Evolutionary conservation across 2,113 vertebrate genomes (phyloP), one percentile per base, ranked within the genome.

Genomic region (Muscicapa adusta): DNA sequence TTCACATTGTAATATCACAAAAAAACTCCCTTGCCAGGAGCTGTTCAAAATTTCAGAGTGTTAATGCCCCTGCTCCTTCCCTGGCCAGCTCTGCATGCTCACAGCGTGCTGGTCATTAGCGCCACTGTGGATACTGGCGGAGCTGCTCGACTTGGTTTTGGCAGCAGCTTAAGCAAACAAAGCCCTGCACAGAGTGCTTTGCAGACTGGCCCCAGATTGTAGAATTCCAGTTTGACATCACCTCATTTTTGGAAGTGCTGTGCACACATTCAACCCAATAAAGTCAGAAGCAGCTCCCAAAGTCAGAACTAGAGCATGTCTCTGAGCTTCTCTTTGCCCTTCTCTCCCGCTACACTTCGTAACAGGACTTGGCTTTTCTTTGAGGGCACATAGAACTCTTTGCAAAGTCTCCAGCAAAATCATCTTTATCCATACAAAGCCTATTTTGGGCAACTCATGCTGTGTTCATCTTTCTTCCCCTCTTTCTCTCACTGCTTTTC

Each of bases 401-500:
- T 51, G 60, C 51, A 67, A 77, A 77, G 26, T 93, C 85, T 56
- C 38, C 4, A 6, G 19, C 63, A 91, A 91, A 91, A 79, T 17
- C 90, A 88, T 60, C 72, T 95, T 91, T 85, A 81, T 34, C 67
- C 56, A 34, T n/a, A 63, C 18, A 89, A 94, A 77, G 82, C 47
- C 74, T 73, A 17, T 87, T 94, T 65, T 81, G 48, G 40, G 57
- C 62, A 76, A 45, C 42, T 70, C 0, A 0, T 1, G 2, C 70
- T 28, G 22, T 24, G 15, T 83, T 93, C 67, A 57, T 82, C 77
- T 19, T 78, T 63, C 24, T 28, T 9, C 31, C 57, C 23, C 40
- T 73, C 95, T 63, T 88, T 80, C 76, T 78, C 65, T 91, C 48
- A 29, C 40, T 86, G 91, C 56, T 93, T 90, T 90, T 80, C 90